Conservation (phyloP, 1,140 invertebrate genomes). For the Tetraneura akinire region DNA sequence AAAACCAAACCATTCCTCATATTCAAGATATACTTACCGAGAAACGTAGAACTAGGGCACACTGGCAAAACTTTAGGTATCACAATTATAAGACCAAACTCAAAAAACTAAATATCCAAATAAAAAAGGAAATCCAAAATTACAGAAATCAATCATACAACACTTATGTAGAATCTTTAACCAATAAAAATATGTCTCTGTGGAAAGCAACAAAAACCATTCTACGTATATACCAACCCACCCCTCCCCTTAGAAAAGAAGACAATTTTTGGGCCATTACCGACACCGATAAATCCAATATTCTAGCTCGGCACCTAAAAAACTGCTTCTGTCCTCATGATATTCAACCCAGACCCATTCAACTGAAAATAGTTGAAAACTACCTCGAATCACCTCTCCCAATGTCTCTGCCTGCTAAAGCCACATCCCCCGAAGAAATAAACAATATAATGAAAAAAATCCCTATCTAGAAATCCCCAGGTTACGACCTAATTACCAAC, state of each 20-base stretch:
- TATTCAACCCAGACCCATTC: slow-evolving; percentile 10
- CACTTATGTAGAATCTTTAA: slow-evolving; percentile 27
- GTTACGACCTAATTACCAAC: slow-evolving; percentile 11
- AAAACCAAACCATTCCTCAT: too few relatives aligned
- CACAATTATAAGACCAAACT: slow-evolving; percentile 23
- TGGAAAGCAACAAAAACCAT: slow-evolving; percentile 30
- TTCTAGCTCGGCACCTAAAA: slow-evolving; percentile 20
- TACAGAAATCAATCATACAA: slow-evolving; percentile 7
- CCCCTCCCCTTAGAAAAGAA: slow-evolving; percentile 7
- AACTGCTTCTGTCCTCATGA: slow-evolving; percentile 1
- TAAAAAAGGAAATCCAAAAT: slow-evolving; percentile 26
- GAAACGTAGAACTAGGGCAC: slow-evolving; percentile 31
- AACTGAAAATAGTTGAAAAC: slow-evolving; percentile 21
- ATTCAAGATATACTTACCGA: slow-evolving; percentile 27
- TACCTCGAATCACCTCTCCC: slow-evolving; percentile 35
- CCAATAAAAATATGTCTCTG: slow-evolving; percentile 17
- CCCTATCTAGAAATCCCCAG: slow-evolving; percentile 22
- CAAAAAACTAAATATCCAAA: slow-evolving; percentile 10
- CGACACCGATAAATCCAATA: slow-evolving; percentile 10
- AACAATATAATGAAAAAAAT: slow-evolving; percentile 16
- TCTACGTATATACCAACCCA: slow-evolving; percentile 3
- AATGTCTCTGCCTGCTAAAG: slow-evolving; percentile 22
- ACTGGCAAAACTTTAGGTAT: slow-evolving; percentile 30
- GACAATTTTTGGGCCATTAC: slow-evolving; percentile 20
- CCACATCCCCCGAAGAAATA: slow-evolving; percentile 10